Evolutionary conservation across 2,797 vertebrate genomes (phyloP), one percentile per base, ranked within the genome.

Genomic region (Diplodus puntazzo): DNA sequence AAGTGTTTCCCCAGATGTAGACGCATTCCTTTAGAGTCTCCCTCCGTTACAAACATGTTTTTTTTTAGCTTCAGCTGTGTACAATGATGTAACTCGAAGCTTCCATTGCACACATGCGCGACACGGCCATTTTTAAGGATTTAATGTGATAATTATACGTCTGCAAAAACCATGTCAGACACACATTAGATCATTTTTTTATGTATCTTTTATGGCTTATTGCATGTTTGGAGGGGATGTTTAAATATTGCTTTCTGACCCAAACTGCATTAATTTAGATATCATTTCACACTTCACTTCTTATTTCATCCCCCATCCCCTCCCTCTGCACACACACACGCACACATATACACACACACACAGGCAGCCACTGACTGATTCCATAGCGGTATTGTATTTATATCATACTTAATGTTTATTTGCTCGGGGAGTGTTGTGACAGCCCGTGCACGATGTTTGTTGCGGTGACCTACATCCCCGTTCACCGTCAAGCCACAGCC

Each of bases 361-460:
- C 46, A 50, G 21, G 17, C 52, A 65, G 27, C 11, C 16, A 55
- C 46, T 60, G 39, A 57, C n/a, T 58, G 58, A 58, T 39, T 49
- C 54, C 64, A 49, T 21, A 34, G 27, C 63, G 39, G 39, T 46
- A 70, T 63, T 77, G 72, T 63, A 52, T 86, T 69, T 65, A 66
- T 81, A 65, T 82, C 46, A 84, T 74, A 65, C 79, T 63, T 79
- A 79, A 79, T 85, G 69, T 80, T 81, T 84, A 79, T 81, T 88
- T 89, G 64, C 80, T 74, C 11, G 17, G 80, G 79, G 69, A 83
- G 79, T 85, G 80, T 84, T 85, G 87, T 89, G 85, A 84, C 86
- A 85, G 75, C 55, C 62, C 70, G 67, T 81, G 71, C 69, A 58
- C 54, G 18, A 76, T 77, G 60, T 65, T 50, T 88, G 69, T 75